These are phyloP conservation scores for Anguilla pacifica DNA, from an alignment of 2,797 vertebrate genomes.

Conservation along the genomic window DNA sequence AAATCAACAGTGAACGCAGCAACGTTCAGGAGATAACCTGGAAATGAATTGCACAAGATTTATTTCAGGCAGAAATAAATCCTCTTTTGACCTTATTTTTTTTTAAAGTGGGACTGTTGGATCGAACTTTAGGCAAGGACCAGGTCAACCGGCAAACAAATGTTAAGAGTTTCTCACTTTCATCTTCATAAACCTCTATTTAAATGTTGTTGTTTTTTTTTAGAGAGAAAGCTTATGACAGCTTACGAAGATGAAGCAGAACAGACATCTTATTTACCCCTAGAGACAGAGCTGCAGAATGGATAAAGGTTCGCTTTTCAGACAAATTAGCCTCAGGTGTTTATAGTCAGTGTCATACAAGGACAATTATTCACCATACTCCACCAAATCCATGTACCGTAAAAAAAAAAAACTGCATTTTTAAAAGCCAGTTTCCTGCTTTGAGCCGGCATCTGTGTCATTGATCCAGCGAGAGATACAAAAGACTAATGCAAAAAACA, in stretches of 20 bases:
- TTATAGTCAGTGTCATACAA: background rate
- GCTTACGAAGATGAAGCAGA: background rate
- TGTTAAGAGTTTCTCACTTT: background rate
- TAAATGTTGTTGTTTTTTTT: background rate
- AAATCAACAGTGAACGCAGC: background rate
- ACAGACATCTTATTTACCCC: conserved; percentile 18
- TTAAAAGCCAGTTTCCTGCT: background rate
- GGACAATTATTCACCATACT: conserved; percentile 1
- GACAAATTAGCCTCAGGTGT: conserved; percentile 5
- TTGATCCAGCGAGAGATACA: background rate
- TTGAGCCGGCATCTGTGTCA: conserved; percentile 2
- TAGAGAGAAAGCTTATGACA: background rate
- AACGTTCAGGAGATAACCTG: background rate
- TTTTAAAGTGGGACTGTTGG: background rate
- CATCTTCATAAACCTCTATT: conserved; percentile 10
- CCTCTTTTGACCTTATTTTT: background rate
- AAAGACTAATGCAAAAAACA: background rate
- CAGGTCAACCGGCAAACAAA: background rate
- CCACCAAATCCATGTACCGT: background rate
- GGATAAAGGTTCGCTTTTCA: background rate
- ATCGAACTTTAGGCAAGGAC: conserved; percentile 5
- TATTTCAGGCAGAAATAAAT: background rate
- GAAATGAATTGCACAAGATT: background rate
- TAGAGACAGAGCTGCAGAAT: background rate
- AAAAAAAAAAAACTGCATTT: background rate